A percentile compares a stretch with the other conserved stretches of the same genome.
Evolutionary conservation across 2,113 vertebrate genomes (phyloP).

Genomic region (Odobenus rosmarus): DNA sequence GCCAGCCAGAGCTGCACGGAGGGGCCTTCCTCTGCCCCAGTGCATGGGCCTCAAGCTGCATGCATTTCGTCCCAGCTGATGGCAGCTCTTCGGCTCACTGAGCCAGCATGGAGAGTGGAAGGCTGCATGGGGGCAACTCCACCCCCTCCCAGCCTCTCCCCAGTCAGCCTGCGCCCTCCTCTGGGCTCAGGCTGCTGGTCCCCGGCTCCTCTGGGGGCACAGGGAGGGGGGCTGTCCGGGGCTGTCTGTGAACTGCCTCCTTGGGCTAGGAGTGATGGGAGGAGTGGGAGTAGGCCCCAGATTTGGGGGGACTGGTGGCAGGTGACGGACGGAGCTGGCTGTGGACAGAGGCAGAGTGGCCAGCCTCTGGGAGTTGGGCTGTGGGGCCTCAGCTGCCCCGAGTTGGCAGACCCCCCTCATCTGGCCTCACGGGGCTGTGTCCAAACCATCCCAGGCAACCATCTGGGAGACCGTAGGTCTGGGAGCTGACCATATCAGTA

Average conservation of each 20-base stretch:
- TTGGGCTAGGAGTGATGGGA: background rate
- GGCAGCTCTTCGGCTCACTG: constrained; percentile 51
- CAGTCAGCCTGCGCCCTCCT: background rate
- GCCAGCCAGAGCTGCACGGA: background rate
- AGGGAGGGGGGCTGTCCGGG: background rate
- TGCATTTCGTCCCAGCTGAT: constrained; percentile 53
- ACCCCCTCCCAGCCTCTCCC: background rate
- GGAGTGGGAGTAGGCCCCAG: background rate
- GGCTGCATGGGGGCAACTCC: background rate
- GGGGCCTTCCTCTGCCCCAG: constrained; percentile 40
- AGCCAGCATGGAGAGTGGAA: constrained; percentile 33
- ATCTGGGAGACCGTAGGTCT: background rate
- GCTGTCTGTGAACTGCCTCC: background rate
- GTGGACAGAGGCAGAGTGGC: background rate
- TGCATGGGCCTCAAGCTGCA: constrained; percentile 29
- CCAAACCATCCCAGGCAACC: background rate
- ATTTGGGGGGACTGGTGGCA: background rate
- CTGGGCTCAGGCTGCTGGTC: background rate
- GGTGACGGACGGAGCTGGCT: background rate
- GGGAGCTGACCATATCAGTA: background rate
- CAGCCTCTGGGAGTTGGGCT: background rate
- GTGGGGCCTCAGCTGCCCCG: background rate
- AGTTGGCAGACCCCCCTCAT: too few species aligned
- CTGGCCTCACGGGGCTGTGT: background rate
- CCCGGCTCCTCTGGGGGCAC: background rate